Conservation (phyloP, 2,797 vertebrate species). For the Scomberomorus guttatus region DNA sequence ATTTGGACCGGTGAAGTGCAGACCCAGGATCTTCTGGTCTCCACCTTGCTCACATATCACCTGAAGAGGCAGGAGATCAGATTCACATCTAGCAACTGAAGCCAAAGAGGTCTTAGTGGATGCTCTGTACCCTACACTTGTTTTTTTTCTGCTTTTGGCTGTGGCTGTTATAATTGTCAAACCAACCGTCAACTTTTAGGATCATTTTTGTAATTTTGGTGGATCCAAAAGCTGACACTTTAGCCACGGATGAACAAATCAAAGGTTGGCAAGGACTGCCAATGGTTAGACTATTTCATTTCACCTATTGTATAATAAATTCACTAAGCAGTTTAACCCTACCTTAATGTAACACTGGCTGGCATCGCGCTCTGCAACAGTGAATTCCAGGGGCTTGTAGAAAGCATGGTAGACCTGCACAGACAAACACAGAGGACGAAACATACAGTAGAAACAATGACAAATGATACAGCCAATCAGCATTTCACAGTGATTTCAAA, state of each 20-base stretch:
- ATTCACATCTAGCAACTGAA: not conserved
- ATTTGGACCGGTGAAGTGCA: slow-evolving; percentile 95
- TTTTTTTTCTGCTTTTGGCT: not conserved
- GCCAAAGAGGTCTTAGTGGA: not conserved
- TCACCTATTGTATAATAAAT: not conserved
- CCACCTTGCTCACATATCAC: slow-evolving; percentile 90
- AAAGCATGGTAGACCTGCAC: slow-evolving; percentile 94
- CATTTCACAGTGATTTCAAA: not conserved
- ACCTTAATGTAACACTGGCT: slow-evolving; percentile 97
- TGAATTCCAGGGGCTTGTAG: slow-evolving; percentile 97
- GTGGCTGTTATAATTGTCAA: not conserved
- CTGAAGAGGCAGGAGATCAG: slow-evolving; percentile 75
- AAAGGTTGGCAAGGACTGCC: not conserved
- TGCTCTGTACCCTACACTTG: not conserved
- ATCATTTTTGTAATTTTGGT: not conserved
- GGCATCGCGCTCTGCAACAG: slow-evolving; percentile 89
- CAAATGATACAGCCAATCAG: not conserved
- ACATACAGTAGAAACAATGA: not conserved
- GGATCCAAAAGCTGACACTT: not conserved
- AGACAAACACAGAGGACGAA: slow-evolving; percentile 33
- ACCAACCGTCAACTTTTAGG: not conserved
- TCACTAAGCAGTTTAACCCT: slow-evolving; percentile 36
- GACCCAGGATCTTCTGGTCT: slow-evolving; percentile 90
- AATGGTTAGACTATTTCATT: not conserved
- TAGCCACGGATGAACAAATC: not conserved